phyloP scores from a whole-genome alignment of 2,797 vertebrate species.

The Clarias laeviceps region DNA sequence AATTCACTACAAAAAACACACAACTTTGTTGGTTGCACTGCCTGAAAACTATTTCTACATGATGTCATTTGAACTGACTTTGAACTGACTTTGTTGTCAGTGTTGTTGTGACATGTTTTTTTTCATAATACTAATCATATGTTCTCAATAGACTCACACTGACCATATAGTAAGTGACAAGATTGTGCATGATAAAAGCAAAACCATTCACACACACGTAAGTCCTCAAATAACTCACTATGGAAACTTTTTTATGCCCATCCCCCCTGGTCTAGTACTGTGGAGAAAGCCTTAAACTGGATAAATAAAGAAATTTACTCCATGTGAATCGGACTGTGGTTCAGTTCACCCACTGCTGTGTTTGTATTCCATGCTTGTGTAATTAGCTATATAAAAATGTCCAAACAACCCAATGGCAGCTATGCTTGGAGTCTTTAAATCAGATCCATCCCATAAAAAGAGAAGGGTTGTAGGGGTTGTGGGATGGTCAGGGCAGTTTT shows the following conservation, averaged over 20 bases:
- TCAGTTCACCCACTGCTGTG: slow-evolving; percentile 68
- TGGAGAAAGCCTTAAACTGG: slow-evolving; percentile 67
- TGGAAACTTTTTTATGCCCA: slow-evolving; percentile 33
- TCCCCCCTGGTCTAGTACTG: slow-evolving; percentile 52
- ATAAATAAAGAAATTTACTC: slow-evolving; percentile 72
- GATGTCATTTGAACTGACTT: background rate
- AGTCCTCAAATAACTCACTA: slow-evolving; percentile 2
- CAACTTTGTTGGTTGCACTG: background rate
- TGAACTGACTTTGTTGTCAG: too few relatives aligned
- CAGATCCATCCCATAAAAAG: slow-evolving; percentile 54
- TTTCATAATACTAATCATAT: slow-evolving; percentile 1
- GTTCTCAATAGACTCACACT: background rate
- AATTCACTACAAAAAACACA: background rate
- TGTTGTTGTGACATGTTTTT: slow-evolving; percentile 4
- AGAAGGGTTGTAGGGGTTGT: slow-evolving; percentile 58
- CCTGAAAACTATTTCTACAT: background rate
- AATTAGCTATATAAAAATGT: slow-evolving; percentile 67
- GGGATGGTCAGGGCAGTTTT: slow-evolving; percentile 57
- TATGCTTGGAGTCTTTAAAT: slow-evolving; percentile 71
- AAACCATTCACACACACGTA: background rate
- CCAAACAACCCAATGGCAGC: slow-evolving; percentile 64
- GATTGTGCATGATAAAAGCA: slow-evolving; percentile 24
- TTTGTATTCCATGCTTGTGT: slow-evolving; percentile 76
- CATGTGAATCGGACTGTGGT: slow-evolving; percentile 69
- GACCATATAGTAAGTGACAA: background rate